phyloP scores from a whole-genome alignment of 2,113 vertebrate genomes.

The Synodontis membranacea region DNA sequence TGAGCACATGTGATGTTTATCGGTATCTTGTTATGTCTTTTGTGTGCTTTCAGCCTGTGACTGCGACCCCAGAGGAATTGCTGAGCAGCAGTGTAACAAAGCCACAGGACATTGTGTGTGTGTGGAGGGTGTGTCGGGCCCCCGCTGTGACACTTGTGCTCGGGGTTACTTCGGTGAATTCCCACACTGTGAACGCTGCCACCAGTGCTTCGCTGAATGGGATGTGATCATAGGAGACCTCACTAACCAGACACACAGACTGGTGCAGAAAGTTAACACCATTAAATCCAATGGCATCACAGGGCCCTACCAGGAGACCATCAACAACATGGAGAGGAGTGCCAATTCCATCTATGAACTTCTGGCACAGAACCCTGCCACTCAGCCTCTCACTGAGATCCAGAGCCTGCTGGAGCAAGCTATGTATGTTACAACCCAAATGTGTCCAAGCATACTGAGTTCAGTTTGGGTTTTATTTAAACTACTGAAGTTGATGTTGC shows the following conservation, averaged over 20 bases:
- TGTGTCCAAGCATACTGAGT: background rate
- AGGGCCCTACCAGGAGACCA: constrained; percentile 82
- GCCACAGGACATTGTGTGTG: constrained; percentile 84
- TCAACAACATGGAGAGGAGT: constrained; percentile 81
- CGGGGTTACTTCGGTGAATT: constrained; percentile 88
- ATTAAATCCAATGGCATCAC: constrained; percentile 84
- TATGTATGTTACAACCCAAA: constrained; percentile 74
- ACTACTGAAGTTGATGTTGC: background rate
- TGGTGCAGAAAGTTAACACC: constrained; percentile 85
- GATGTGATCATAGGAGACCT: constrained; percentile 80
- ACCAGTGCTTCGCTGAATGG: constrained; percentile 93
- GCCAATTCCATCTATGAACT: constrained; percentile 77
- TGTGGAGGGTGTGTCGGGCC: constrained; percentile 82
- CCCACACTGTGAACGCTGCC: constrained; percentile 86
- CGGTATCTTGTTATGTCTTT: constrained; percentile 1
- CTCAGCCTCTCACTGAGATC: constrained; percentile 85
- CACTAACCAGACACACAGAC: constrained; percentile 85
- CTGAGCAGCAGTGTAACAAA: constrained; percentile 84
- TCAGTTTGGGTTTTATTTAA: background rate
- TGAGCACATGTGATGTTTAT: background rate
- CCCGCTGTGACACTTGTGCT: constrained; percentile 83
- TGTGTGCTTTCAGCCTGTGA: constrained; percentile 81
- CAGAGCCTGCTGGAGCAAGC: constrained; percentile 88
- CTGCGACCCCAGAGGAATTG: constrained; percentile 84
- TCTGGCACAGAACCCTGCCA: constrained; percentile 83